Conservation (phyloP, 1,140 invertebrate species). For the Phortica variegata region DNA sequence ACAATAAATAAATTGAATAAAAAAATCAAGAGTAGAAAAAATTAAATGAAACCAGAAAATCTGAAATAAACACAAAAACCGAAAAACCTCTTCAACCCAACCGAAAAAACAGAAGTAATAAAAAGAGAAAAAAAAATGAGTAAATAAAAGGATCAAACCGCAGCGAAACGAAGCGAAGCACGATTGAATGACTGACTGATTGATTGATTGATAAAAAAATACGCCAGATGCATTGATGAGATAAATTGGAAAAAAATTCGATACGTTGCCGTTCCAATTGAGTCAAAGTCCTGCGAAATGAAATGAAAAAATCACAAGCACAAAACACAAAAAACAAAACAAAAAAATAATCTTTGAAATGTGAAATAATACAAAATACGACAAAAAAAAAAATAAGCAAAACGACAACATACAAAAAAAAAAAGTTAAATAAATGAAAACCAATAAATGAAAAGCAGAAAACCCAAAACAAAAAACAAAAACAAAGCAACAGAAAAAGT, state of each 20-base stretch:
- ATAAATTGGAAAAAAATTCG: slow-evolving; percentile 14
- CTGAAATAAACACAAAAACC: too few species aligned
- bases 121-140: slow-evolving; percentile 26
- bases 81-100: too few species aligned
- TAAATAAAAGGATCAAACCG: slow-evolving; percentile 32
- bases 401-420: slow-evolving; percentile 14
- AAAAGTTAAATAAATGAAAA: too few species aligned
- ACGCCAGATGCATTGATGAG: slow-evolving; percentile 41
- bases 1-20: too few species aligned
- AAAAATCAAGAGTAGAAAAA: too few species aligned
- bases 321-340: slow-evolving; percentile 5
- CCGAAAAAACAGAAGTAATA: slow-evolving; percentile 6
- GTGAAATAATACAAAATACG: slow-evolving; percentile 4
- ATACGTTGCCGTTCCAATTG: too few species aligned
- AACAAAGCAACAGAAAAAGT: slow-evolving; percentile 10
- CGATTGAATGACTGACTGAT: neutral
- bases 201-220: neutral
- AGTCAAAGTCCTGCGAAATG: too few species aligned
- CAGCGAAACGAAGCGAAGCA: slow-evolving; percentile 21
- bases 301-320: slow-evolving; percentile 1
- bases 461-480: slow-evolving; percentile 5
- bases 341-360: slow-evolving; percentile 24
- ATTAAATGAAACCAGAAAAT: too few species aligned
- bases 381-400: slow-evolving; percentile 11
- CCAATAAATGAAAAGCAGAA: slow-evolving; percentile 2